phyloP scores from a whole-genome alignment of 2,888 invertebrate genomes.

The Platycheirus rosarum region DNA sequence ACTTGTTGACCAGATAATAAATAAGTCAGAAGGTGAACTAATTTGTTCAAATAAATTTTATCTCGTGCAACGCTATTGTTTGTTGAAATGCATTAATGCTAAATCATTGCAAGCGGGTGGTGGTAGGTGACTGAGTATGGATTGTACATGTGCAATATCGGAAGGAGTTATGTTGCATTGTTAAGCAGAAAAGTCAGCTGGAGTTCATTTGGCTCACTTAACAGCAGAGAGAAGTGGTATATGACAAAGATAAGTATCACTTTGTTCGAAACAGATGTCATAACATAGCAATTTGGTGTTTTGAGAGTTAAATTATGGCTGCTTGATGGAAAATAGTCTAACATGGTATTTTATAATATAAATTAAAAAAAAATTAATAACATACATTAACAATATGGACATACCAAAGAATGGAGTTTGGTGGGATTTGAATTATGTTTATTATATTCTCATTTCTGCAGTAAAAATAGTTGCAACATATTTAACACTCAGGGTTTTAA shows the following conservation, averaged over 20 bases:
- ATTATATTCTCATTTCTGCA: no score
- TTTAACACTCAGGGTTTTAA: no score
- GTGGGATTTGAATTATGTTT: no score
- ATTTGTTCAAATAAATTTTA: conserved; percentile 59
- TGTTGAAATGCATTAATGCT: conserved; percentile 37
- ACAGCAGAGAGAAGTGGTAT: not conserved
- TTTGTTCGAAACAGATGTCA: conserved; percentile 49
- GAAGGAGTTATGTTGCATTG: conserved; percentile 1
- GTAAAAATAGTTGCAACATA: no score
- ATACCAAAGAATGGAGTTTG: no score
- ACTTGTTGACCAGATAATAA: conserved; percentile 71
- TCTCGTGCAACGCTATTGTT: conserved; percentile 34
- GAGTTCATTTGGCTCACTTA: conserved; percentile 32
- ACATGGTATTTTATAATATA: not conserved
- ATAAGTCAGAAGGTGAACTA: conserved; percentile 70
- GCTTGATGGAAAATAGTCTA: not conserved
- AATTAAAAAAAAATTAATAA: not conserved
- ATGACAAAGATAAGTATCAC: conserved; percentile 52
- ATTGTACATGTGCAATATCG: not conserved
- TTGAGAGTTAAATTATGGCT: conserved; percentile 20
- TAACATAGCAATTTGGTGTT: conserved; percentile 34
- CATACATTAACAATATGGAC: no score
- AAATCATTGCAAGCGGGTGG: conserved; percentile 30
- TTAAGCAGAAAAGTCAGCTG: conserved; percentile 48
- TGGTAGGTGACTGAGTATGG: not conserved